phyloP scores from a whole-genome alignment of 2,797 vertebrate genomes.

The Muraenolepis orangiensis region DNA sequence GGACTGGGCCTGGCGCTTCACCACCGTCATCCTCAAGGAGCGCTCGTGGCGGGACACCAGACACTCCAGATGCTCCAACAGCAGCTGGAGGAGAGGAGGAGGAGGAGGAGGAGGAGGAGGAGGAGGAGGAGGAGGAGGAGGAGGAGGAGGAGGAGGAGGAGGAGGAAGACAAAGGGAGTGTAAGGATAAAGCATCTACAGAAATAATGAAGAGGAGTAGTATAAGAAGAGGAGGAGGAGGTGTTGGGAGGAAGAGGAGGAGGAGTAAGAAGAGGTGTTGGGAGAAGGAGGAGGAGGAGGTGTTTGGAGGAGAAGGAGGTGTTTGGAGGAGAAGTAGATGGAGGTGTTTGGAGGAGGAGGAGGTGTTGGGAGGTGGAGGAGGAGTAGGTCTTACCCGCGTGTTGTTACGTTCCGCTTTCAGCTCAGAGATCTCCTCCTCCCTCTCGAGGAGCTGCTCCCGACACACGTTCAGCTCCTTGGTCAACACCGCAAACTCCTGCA shows the following conservation, averaged over 20 bases:
- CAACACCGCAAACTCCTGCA: conserved; percentile 88
- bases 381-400: conserved; percentile 80
- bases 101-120: not conserved
- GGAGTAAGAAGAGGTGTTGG: too few relatives aligned
- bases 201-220: too few relatives aligned
- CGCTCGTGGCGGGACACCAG: conserved; percentile 89
- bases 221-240: too few relatives aligned
- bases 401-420: conserved; percentile 89
- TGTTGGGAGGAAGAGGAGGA: too few relatives aligned
- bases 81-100: conserved; percentile 62
- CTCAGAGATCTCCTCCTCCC: conserved; percentile 89
- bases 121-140: not conserved
- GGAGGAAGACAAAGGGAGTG: not conserved
- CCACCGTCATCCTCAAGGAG: conserved; percentile 89
- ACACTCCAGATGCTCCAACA: conserved; percentile 89
- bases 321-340: conserved; percentile 39
- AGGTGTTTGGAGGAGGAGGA: conserved; percentile 34
- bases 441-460: conserved; percentile 88
- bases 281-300: too few relatives aligned
- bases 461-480: conserved; percentile 90
- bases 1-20: conserved; percentile 88
- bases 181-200: too few relatives aligned
- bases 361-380: conserved; percentile 41
- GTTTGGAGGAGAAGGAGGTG: too few relatives aligned
- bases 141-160: not conserved